Percentiles rank a stretch among this genome's conserved stretches.
These are phyloP conservation scores for Phrynocephalus vlangalii DNA, from an alignment of 2,797 vertebrate genomes.

Conservation along the genomic window DNA sequence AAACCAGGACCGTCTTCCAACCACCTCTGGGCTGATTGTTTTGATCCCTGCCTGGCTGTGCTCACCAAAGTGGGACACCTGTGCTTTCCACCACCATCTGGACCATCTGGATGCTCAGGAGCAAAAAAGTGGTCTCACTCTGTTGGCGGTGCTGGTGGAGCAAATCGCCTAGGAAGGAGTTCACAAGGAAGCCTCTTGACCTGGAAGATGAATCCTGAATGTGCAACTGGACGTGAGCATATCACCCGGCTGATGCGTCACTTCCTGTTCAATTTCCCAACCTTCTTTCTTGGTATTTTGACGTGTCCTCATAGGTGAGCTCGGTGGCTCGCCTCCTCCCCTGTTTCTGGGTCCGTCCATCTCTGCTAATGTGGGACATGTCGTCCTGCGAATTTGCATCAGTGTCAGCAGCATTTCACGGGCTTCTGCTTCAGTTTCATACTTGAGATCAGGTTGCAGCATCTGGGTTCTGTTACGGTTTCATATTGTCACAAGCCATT, in stretches of 20 bases:
- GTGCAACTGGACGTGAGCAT: background rate
- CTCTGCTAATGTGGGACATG: background rate
- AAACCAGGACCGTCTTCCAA: too few relatives aligned
- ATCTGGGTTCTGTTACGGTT: background rate
- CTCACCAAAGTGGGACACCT: too few relatives aligned
- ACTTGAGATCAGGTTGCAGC: background rate
- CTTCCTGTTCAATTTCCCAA: background rate
- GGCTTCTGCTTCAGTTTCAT: slow-evolving; percentile 10
- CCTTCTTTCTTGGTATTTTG: background rate
- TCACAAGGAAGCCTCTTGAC: background rate
- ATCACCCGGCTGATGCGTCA: background rate
- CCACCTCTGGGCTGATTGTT: too few relatives aligned
- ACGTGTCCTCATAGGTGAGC: too few relatives aligned
- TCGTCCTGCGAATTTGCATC: background rate
- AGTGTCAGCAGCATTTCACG: background rate
- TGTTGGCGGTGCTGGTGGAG: background rate
- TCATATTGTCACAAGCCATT: background rate
- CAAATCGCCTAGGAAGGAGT: too few relatives aligned
- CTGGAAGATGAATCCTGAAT: background rate
- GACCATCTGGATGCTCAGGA: too few relatives aligned
- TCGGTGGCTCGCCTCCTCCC: background rate
- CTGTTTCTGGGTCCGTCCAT: background rate
- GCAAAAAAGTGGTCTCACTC: too few relatives aligned
- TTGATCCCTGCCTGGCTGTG: too few relatives aligned
- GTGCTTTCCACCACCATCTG: too few relatives aligned